Evolutionary conservation across 2,797 vertebrate species (phyloP).

Genomic region (Micropoecilia bifurca): DNA sequence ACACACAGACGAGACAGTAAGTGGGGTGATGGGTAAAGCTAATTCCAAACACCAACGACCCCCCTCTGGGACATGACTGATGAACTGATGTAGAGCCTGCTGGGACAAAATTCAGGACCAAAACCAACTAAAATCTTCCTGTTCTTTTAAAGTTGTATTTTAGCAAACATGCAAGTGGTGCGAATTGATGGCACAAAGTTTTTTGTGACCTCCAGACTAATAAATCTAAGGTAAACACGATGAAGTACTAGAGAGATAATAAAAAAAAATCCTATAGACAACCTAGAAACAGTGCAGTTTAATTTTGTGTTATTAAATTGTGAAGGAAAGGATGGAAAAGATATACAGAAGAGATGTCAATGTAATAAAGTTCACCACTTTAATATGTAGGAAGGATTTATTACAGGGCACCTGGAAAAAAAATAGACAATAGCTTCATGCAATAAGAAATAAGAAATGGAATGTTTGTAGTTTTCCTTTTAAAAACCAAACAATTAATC

Average conservation of each 20-base stretch:
- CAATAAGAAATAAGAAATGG: not conserved
- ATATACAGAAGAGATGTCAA: conserved; percentile 28
- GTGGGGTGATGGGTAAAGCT: conserved; percentile 55
- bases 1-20: conserved; percentile 40
- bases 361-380: conserved; percentile 51
- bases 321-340: conserved; percentile 20
- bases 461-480: not conserved
- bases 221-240: conserved; percentile 22
- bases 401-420: conserved; percentile 1
- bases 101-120: conserved; percentile 45
- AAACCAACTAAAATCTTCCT: conserved; percentile 16
- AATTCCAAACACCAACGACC: conserved; percentile 33
- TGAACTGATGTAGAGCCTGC: conserved; percentile 56
- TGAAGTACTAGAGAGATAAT: not conserved
- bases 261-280: conserved; percentile 14
- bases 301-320: conserved; percentile 52
- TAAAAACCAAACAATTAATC: not conserved
- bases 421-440: conserved; percentile 6
- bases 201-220: conserved; percentile 29
- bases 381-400: conserved; percentile 53
- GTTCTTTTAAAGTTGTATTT: conserved; percentile 1
- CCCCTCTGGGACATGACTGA: conserved; percentile 38
- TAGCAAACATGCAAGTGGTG: not conserved
- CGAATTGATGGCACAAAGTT: not conserved
- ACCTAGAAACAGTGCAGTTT: not conserved